phyloP scores from a whole-genome alignment of 2,797 vertebrate species.

The Synanceia verrucosa region DNA sequence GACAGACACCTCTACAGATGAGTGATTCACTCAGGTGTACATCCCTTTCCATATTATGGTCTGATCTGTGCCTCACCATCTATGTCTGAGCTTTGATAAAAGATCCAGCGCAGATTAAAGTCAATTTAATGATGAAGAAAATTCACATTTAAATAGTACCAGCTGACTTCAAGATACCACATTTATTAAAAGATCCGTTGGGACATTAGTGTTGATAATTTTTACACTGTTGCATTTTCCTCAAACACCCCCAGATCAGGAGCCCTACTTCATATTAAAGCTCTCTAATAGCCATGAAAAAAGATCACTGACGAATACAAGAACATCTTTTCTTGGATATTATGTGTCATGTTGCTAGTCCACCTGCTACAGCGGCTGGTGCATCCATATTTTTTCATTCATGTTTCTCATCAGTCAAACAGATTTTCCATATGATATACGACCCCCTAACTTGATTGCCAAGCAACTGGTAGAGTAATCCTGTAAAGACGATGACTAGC shows the following conservation, averaged over 20 bases:
- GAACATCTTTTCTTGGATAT: conserved; percentile 19
- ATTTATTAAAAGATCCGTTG: conserved; percentile 9
- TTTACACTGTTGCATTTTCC: background rate
- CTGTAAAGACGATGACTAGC: background rate
- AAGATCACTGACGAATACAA: background rate
- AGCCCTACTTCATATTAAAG: conserved; percentile 7
- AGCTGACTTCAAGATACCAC: background rate
- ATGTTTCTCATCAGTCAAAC: conserved; percentile 27
- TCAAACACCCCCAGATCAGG: background rate
- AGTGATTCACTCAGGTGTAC: conserved; percentile 5
- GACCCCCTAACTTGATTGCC: conserved; percentile 7
- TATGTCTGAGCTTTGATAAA: conserved; percentile 16
- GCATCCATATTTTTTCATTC: conserved; percentile 41
- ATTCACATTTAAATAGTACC: background rate
- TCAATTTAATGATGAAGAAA: conserved; percentile 4
- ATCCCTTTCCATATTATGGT: background rate
- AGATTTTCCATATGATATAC: conserved; percentile 42
- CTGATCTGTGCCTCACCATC: conserved; percentile 3
- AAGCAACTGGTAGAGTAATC: conserved; percentile 7
- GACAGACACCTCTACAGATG: conserved; percentile 4
- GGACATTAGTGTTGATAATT: background rate
- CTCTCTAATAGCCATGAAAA: conserved; percentile 8
- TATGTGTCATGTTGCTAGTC: conserved; percentile 16
- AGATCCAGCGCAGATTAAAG: conserved; percentile 1
- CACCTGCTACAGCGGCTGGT: conserved; percentile 42